phyloP scores from a whole-genome alignment of 2,113 vertebrate genomes.

The Trachemys scripta region DNA sequence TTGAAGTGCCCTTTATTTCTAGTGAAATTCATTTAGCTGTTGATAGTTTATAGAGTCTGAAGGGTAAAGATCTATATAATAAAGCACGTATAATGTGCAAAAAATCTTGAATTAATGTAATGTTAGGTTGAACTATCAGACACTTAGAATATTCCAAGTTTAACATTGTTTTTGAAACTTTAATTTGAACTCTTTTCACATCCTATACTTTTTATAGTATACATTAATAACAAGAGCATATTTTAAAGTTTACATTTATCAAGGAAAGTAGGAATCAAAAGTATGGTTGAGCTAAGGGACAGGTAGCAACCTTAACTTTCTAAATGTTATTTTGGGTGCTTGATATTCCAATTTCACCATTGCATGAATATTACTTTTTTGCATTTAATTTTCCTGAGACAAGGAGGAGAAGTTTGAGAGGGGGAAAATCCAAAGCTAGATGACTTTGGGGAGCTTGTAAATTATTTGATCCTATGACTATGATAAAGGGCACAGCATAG shows the following conservation, averaged over 20 bases:
- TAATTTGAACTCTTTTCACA: not conserved
- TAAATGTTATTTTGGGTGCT: not conserved
- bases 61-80: slow-evolving; percentile 25
- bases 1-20: slow-evolving; percentile 6
- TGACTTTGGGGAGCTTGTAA: slow-evolving; percentile 13
- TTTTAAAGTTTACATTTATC: not conserved
- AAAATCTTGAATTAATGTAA: slow-evolving; percentile 33
- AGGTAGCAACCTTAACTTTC: slow-evolving; percentile 1
- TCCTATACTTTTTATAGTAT: slow-evolving; percentile 27
- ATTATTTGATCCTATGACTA: not conserved
- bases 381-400: slow-evolving; percentile 9
- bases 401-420: not conserved
- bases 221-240: not conserved
- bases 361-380: not conserved
- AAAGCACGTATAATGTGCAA: slow-evolving; percentile 14
- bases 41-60: slow-evolving; percentile 15
- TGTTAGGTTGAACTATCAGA: not conserved
- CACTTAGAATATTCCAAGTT: slow-evolving; percentile 11
- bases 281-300: not conserved
- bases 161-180: slow-evolving; percentile 26
- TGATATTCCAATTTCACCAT: not conserved
- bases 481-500: not conserved
- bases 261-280: slow-evolving; percentile 12
- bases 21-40: slow-evolving; percentile 13
- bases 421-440: slow-evolving; percentile 31